Conservation (phyloP, 2,888 invertebrate species). For the Euzophera pinguis region DNA sequence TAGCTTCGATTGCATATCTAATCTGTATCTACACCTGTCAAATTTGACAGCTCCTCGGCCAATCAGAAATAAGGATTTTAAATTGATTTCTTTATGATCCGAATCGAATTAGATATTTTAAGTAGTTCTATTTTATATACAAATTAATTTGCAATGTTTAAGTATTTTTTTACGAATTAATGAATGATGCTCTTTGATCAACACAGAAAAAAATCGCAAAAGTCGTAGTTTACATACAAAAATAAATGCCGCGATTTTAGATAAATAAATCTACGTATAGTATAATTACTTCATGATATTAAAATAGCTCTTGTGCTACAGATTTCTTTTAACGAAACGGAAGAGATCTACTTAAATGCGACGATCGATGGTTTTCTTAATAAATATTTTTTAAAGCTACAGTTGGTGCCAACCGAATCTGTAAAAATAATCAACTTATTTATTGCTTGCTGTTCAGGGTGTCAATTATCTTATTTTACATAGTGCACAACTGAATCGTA, state of each 20-base stretch:
- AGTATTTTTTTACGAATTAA: not conserved
- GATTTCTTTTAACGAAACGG: slow-evolving; percentile 5
- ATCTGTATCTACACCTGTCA: too few species aligned
- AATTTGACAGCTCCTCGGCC: too few species aligned
- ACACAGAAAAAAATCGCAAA: slow-evolving; percentile 16
- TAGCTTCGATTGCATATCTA: not conserved
- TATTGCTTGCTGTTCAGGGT: too few species aligned
- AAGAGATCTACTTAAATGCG: slow-evolving; percentile 23
- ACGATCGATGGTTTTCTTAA: slow-evolving; percentile 14
- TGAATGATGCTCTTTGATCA: not conserved
- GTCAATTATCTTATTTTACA: too few species aligned
- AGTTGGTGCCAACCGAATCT: not conserved
- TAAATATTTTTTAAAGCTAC: slow-evolving; percentile 1
- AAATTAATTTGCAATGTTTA: too few species aligned
- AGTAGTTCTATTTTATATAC: too few species aligned
- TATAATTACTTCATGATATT: slow-evolving; percentile 8
- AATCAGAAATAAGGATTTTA: too few species aligned
- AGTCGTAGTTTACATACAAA: slow-evolving; percentile 17
- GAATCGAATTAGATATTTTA: too few species aligned
- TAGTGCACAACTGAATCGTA: too few species aligned
- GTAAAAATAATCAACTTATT: not conserved
- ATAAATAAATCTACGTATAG: slow-evolving; percentile 18
- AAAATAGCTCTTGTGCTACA: slow-evolving; percentile 16
- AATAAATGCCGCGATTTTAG: slow-evolving; percentile 17
- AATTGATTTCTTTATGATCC: too few species aligned